Base-by-base conservation (phyloP, 2,113 vertebrate genomes). In the Hyperopisus bebe region DNA sequence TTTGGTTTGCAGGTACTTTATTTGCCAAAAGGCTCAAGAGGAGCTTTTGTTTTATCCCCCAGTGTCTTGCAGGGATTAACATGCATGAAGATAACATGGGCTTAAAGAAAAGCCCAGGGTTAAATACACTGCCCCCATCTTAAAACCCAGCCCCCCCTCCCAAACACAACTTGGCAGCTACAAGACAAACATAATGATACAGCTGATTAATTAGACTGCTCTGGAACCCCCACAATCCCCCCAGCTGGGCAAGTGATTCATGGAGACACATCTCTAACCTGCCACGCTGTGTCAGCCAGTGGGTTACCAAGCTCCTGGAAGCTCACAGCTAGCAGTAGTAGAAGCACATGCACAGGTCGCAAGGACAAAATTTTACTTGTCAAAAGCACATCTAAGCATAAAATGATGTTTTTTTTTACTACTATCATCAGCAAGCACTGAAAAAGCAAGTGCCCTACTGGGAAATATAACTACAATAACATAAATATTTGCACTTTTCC, bases 151-250 rank as follows among this genome's bases (percentile, higher is more conserved):
- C 44, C 88, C 66, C 66, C 70, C 70, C 95, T 95, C 94, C 95
- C 91, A 93, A 96, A 97, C 96, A 95, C 94, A 95, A 94, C 94
- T 93, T 96, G 95, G 95, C 95, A 96, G 96, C 95, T 96, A 95
- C 95, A 97, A 97, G 96, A 95, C 95, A 95, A 96, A 97, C 96
- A 97, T 94, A 96, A 97, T 96, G 96, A 96, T 96, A 95, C 94
- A 93, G 94, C 93, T 97, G 96, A 97, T 97, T 97, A 96, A 97
- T 97, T 96, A 96, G 95, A 94, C 95, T 94, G 90, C 94, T 95
- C 95, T 95, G 95, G 94, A 44, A 42, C 95, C 95, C 88, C 88
- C 88, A 82, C 74, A 27, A 89, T 51, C 88, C 95, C 90, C 94
- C 94, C 94, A 95, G 94, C 95, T 95, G 96, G 95, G 95, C 96